These are phyloP conservation scores for Eriocheir sinensis DNA, from an alignment of 1,140 invertebrate species.

Conservation along the genomic window DNA sequence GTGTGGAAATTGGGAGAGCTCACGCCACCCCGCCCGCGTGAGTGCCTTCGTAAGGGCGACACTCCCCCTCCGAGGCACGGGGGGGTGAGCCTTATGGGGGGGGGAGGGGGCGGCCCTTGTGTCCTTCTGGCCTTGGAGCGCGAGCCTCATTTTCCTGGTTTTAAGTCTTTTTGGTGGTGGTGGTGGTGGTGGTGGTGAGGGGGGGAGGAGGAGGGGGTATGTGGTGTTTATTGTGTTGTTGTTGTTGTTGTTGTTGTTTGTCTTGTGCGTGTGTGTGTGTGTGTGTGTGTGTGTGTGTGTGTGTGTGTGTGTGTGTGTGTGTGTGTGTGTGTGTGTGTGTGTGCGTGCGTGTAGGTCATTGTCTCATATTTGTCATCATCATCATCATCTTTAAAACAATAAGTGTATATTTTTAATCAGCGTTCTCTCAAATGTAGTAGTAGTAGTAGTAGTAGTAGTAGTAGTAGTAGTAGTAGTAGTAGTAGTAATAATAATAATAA, in stretches of 20 bases:
- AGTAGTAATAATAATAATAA: not conserved
- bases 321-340: no score
- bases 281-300: not conserved
- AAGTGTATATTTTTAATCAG: no score
- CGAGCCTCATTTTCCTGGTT: no score
- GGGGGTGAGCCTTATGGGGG: not conserved
- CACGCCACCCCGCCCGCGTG: not conserved
- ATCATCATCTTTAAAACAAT: not conserved
- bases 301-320: not conserved
- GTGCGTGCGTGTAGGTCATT: not conserved
- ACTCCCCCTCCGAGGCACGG: not conserved
- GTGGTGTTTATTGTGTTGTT: not conserved
- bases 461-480: slow-evolving; percentile 15
- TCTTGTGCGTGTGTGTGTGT: not conserved
- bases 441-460: slow-evolving; percentile 25
- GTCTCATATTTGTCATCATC: slow-evolving; percentile 11
- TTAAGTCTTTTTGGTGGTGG: not conserved
- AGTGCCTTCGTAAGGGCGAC: not conserved
- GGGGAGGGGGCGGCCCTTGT: not conserved
- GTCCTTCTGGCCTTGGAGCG: no score
- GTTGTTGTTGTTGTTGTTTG: not conserved
- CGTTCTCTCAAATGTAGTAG: not conserved
- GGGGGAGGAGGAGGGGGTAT: not conserved
- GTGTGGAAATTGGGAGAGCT: slow-evolving; percentile 3
- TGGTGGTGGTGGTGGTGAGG: slow-evolving; percentile 13